Evolutionary conservation across 2,888 invertebrate genomes (phyloP).

Genomic region (Sarcophaga caerulescens): DNA sequence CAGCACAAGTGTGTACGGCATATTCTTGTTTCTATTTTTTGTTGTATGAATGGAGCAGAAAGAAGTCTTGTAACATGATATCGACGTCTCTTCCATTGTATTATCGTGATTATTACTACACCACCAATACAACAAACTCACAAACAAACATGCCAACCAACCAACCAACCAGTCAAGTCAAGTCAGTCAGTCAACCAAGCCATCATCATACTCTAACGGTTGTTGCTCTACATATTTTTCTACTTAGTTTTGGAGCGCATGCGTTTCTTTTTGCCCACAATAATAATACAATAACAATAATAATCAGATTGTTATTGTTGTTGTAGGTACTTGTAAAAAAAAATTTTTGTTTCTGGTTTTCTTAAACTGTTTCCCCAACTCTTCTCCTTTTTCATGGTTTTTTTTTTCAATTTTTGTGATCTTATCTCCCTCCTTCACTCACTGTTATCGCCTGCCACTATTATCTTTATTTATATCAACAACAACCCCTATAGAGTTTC

Average conservation of each 20-base stretch:
- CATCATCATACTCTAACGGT: slow-evolving; percentile 55
- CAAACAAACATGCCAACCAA: not conserved
- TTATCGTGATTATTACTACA: slow-evolving; percentile 31
- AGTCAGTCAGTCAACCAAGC: no score
- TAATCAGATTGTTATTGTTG: slow-evolving; percentile 6
- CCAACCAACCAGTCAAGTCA: not conserved
- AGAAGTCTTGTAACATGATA: not conserved
- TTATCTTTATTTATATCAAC: not conserved
- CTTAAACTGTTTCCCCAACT: slow-evolving; percentile 14
- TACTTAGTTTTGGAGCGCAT: slow-evolving; percentile 41
- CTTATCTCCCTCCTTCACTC: not conserved
- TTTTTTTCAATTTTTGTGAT: not conserved
- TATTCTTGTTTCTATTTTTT: not conserved
- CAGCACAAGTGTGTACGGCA: no score
- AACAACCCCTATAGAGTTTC: slow-evolving; percentile 4
- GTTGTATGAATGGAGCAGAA: no score
- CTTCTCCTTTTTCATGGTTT: slow-evolving; percentile 20
- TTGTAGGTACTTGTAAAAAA: slow-evolving; percentile 16
- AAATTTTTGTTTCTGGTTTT: not conserved
- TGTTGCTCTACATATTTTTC: slow-evolving; percentile 59
- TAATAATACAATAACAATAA: slow-evolving; percentile 10
- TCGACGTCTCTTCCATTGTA: not conserved
- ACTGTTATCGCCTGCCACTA: slow-evolving; percentile 20
- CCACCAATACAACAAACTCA: not conserved
- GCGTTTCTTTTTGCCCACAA: slow-evolving; percentile 41